phyloP scores from a whole-genome alignment of 2,888 invertebrate species.

The Eupeodes latifasciatus region DNA sequence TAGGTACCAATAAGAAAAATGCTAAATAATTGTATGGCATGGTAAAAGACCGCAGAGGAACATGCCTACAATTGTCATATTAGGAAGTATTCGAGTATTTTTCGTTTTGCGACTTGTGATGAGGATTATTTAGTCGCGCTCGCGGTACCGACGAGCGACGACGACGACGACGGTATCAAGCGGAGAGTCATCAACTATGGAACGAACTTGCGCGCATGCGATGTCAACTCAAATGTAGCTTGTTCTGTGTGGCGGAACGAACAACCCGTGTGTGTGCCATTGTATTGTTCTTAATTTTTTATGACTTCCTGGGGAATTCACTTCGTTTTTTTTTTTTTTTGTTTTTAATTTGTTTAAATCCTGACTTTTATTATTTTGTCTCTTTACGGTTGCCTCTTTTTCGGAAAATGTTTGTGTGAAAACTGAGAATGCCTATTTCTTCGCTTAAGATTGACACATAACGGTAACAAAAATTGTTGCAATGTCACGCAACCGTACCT shows the following conservation, averaged over 20 bases:
- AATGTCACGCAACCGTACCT: too few relatives aligned
- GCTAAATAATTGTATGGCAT: constrained; percentile 70
- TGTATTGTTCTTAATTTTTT: constrained; percentile 72
- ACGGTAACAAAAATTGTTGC: too few relatives aligned
- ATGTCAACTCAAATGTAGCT: constrained; percentile 57
- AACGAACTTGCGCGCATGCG: constrained; percentile 61
- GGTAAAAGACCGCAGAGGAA: constrained; percentile 63
- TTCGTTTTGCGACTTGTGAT: not conserved
- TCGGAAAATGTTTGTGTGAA: too few relatives aligned
- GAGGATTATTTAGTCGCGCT: constrained; percentile 59
- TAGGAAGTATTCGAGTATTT: constrained; percentile 58
- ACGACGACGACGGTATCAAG: constrained; percentile 12
- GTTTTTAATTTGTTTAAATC: constrained; percentile 29
- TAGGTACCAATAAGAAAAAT: constrained; percentile 34
- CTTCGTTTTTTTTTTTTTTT: constrained; percentile 13
- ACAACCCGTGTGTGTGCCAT: constrained; percentile 53
- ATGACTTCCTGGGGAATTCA: constrained; percentile 63
- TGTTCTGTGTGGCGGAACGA: constrained; percentile 50
- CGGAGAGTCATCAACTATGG: constrained; percentile 62
- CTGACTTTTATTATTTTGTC: constrained; percentile 8
- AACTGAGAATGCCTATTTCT: too few relatives aligned
- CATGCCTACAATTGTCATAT: constrained; percentile 75
- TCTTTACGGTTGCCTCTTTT: not conserved
- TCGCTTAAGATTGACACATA: too few relatives aligned
- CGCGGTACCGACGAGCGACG: too few relatives aligned